Evolutionary conservation across 2,888 invertebrate species (phyloP), one percentile per base, ranked within the genome.

Genomic region (Ischnura elegans): DNA sequence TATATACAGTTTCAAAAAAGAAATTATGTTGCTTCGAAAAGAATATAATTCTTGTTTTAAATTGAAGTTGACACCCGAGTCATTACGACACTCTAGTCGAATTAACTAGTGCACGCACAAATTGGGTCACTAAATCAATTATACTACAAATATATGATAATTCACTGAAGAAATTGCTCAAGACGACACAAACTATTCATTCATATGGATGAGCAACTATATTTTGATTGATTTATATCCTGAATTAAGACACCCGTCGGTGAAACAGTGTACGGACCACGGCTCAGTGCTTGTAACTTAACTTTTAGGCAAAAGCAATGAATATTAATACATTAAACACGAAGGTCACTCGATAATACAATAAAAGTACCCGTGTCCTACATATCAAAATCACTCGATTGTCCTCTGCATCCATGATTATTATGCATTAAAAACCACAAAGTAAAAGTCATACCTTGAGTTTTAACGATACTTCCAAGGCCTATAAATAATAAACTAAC

Each of bases 401-500:
- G 61, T 61, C 21, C 86, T 86, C 43, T 90, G 66, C 13, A 61
- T 10, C 66, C 90, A 90, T 90, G 55, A 90, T 61, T 61, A 61
- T 90, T 90, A 42, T 90, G 43, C 43, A 90, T 47, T n/a, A 90
- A 90, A 90, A 90, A 61, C 43, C 55, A 90, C n/a, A 42, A 61
- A 43, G 42, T 61, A 55, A 90, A 43, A 66, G 36, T 66, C 90
- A 55, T 90, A 90, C 90, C 90, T 90, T 90, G 90, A 61, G 90
- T 90, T 90, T 90, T 90, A 90, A 90, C 90, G 61, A 90, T 90
- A 90, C 90, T 90, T 90, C 90, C 90, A 66, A 90, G 90, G 90
- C 90, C 90, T 90, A 90, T 90, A n/a, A 90, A 90, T 90, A 90
- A 90, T 90, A 90, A 90, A 90, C 90, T 90, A 90, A 90, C 61